Evolutionary conservation across 1,140 invertebrate genomes (phyloP).

Genomic region (Euura saliciscinereae): DNA sequence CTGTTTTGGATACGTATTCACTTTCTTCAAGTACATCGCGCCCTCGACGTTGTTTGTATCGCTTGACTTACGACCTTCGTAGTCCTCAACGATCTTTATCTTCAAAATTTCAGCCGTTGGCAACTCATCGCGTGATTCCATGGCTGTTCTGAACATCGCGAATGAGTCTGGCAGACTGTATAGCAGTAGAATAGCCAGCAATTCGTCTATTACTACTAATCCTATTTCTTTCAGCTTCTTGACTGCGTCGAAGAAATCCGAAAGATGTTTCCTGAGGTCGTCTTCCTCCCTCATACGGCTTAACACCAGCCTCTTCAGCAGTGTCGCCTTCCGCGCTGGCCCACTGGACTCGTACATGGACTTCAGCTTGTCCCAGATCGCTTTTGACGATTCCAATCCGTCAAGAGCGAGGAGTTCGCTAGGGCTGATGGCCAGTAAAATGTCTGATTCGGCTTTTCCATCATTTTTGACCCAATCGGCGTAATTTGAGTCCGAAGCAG

Average conservation of each 20-base stretch:
- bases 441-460: slow-evolving; percentile 12
- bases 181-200: slow-evolving; percentile 32
- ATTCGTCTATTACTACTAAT: slow-evolving; percentile 29
- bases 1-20: background rate
- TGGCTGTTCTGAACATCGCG: background rate
- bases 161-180: slow-evolving; percentile 36
- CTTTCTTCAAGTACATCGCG: slow-evolving; percentile 16
- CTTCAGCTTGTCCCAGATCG: slow-evolving; percentile 26
- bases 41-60: background rate
- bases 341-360: slow-evolving; percentile 27
- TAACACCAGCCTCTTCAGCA: slow-evolving; percentile 30
- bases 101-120: slow-evolving; percentile 21
- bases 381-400: slow-evolving; percentile 23
- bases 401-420: background rate
- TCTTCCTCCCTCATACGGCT: slow-evolving; percentile 33
- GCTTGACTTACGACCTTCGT: background rate
- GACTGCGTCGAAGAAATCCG: slow-evolving; percentile 33
- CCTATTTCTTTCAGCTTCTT: slow-evolving; percentile 35
- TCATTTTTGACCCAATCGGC: slow-evolving; percentile 18
- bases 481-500: background rate
- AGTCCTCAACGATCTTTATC: slow-evolving; percentile 28
- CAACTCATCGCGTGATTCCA: slow-evolving; percentile 11
- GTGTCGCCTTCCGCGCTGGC: slow-evolving; percentile 30
- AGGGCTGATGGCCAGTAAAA: slow-evolving; percentile 15
- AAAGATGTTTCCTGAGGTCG: slow-evolving; percentile 34